A percentile compares a stretch with the other conserved stretches of the same genome.
These are phyloP conservation scores for Thymallus thymallus DNA, from an alignment of 2,113 vertebrate species.

Conservation along the genomic window DNA sequence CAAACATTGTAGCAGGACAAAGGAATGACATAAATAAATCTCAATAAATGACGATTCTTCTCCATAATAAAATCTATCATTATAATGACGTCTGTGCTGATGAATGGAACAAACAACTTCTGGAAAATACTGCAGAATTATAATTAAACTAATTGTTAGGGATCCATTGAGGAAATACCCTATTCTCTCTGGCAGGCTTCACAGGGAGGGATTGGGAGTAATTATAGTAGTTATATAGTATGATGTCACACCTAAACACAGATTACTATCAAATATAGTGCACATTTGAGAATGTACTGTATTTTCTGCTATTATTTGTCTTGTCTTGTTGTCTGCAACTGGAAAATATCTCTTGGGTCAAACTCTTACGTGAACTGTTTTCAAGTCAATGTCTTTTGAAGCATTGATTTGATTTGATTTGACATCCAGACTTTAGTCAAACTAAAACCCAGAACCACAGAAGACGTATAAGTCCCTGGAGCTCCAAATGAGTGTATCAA, in stretches of 20 bases:
- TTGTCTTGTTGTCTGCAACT: not conserved
- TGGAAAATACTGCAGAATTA: constrained; percentile 27
- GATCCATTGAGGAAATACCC: constrained; percentile 29
- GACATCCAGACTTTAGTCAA: not conserved
- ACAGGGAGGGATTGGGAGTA: not conserved
- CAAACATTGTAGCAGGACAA: not conserved
- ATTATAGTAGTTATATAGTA: not conserved
- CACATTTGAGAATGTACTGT: too few relatives aligned
- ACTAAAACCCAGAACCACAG: not conserved
- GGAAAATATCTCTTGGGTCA: too few relatives aligned
- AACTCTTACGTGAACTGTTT: not conserved
- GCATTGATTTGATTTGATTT: too few relatives aligned
- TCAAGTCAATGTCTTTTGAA: not conserved
- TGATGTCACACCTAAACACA: not conserved
- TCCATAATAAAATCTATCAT: constrained; percentile 13
- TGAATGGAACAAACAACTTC: constrained; percentile 28
- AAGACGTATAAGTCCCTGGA: not conserved
- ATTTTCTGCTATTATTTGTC: not conserved
- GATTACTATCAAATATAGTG: too few relatives aligned
- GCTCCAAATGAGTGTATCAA: not conserved
- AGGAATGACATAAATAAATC: constrained; percentile 1
- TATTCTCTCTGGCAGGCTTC: constrained; percentile 1
- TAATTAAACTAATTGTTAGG: constrained; percentile 35
- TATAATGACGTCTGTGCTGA: constrained; percentile 4
- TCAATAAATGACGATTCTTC: not conserved